These are phyloP conservation scores for Drosophila sproati DNA, from an alignment of 1,140 invertebrate species.

Conservation along the genomic window DNA sequence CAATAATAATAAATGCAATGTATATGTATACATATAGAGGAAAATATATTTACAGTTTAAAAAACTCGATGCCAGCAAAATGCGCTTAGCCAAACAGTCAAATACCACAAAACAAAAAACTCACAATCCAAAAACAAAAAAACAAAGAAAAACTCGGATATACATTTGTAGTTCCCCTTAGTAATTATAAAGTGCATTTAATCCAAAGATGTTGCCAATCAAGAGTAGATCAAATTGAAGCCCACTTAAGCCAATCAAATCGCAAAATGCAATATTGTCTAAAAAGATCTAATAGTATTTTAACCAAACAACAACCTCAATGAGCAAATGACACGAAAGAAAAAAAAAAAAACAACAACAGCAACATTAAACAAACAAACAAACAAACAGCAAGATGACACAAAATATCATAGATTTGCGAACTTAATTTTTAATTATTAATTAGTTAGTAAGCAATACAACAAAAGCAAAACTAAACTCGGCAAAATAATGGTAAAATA, in stretches of 20 bases:
- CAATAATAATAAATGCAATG: slow-evolving; percentile 54
- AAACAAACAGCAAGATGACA: slow-evolving; percentile 37
- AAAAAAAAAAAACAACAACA: neutral
- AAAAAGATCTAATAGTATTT: slow-evolving; percentile 35
- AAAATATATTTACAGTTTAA: slow-evolving; percentile 71
- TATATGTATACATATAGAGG: slow-evolving; percentile 64
- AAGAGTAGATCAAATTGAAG: slow-evolving; percentile 24
- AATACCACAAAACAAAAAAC: slow-evolving; percentile 19
- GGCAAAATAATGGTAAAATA: slow-evolving; percentile 50
- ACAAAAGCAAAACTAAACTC: slow-evolving; percentile 52
- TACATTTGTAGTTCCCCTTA: slow-evolving; percentile 23
- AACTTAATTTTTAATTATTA: slow-evolving; percentile 75
- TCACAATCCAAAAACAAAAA: neutral
- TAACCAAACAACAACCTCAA: slow-evolving; percentile 47
- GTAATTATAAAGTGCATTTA: slow-evolving; percentile 79
- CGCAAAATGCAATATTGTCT: slow-evolving; percentile 44
- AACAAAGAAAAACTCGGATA: neutral
- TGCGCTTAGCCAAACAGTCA: slow-evolving; percentile 50
- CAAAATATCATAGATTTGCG: slow-evolving; percentile 56
- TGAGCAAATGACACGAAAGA: slow-evolving; percentile 1
- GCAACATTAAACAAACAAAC: slow-evolving; percentile 23
- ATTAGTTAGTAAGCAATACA: slow-evolving; percentile 72
- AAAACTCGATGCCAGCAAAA: slow-evolving; percentile 48
- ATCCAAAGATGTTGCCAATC: slow-evolving; percentile 76
- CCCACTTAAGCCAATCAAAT: slow-evolving; percentile 25